Percentiles rank a stretch among this genome's conserved stretches.
Conservation (phyloP, 2,888 invertebrate genomes). For the Lithosia quadra region DNA sequence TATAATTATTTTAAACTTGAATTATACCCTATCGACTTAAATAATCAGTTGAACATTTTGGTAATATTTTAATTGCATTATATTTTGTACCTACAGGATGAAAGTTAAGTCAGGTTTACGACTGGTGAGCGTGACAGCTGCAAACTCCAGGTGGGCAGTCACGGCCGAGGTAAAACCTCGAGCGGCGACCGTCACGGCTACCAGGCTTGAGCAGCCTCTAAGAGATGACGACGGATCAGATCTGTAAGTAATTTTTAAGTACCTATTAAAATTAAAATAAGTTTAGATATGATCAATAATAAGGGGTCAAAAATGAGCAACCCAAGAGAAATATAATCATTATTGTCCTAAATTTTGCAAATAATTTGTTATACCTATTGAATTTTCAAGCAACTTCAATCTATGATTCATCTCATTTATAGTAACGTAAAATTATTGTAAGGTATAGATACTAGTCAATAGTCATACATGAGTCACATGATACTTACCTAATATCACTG, state of each 20-base stretch:
- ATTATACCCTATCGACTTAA: neutral
- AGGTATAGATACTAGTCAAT: too few species aligned
- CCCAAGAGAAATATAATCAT: too few species aligned
- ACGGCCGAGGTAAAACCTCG: conserved; percentile 95
- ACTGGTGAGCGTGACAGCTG: conserved; percentile 93
- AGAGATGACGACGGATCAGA: conserved; percentile 74
- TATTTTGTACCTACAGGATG: conserved; percentile 86
- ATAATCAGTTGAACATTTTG: neutral
- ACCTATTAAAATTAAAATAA: too few species aligned
- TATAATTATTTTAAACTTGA: neutral
- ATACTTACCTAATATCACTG: too few species aligned
- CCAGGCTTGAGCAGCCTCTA: conserved; percentile 85
- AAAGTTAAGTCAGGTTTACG: conserved; percentile 95
- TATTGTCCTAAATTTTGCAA: too few species aligned
- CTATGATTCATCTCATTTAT: too few species aligned
- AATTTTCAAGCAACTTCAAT: too few species aligned
- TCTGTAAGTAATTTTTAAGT: conserved; percentile 62
- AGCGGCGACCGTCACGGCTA: conserved; percentile 95
- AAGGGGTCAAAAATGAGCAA: neutral
- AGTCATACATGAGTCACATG: too few species aligned
- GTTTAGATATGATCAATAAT: too few species aligned
- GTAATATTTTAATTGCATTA: neutral
- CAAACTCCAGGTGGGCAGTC: conserved; percentile 94
- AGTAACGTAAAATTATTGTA: too few species aligned
- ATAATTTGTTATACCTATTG: too few species aligned